Evolutionary conservation across 2,888 invertebrate genomes (phyloP), one percentile per base, ranked within the genome.

Genomic region (Polyploca ridens): DNA sequence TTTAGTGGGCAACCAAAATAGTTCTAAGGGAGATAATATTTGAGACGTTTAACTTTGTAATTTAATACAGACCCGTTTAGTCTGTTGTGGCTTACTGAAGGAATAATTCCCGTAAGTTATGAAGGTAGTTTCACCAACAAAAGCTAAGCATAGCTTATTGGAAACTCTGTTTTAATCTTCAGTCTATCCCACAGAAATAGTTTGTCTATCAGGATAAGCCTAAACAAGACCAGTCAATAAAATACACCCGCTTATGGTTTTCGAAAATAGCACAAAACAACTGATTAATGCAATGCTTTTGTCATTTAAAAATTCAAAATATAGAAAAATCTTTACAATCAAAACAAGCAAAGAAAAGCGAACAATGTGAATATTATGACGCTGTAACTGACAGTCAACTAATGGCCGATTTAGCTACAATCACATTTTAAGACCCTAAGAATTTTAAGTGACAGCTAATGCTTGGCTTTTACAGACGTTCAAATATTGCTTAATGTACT

Each of bases 1-100:
- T 84, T 83, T 69, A 66, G 64, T 49, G 70, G 70, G 64, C 69
- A 68, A 73, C 78, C 76, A 69, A 76, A 81, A 76, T 82, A 81
- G 77, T 83, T 82, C 67, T 70, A 73, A 75, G 69, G 72, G 65
- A 81, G 82, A 83, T 84, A 84, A 78, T 78, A 73, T 71, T 78
- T 69, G 46, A 70, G 66, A 69, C 66, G 69, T 68, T 75, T 66
- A 75, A 78, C 76, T 80, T 75, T 71, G 72, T 73, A 75, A 75
- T 76, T 77, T 76, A 71, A 76, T 78, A 74, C 64, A 74, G 70
- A 59, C 66, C 66, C 38, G 49, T 69, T 69, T 68, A 69, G 72
- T 67, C 70, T 70, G 69, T 41, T 60, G 60, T 16, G 41, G 41
- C 19, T 41, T 61, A 27, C 61, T 16, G 61, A 41, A 16, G 19